phyloP scores from a whole-genome alignment of 2,113 vertebrate species.

The Pterocles orientalis region DNA sequence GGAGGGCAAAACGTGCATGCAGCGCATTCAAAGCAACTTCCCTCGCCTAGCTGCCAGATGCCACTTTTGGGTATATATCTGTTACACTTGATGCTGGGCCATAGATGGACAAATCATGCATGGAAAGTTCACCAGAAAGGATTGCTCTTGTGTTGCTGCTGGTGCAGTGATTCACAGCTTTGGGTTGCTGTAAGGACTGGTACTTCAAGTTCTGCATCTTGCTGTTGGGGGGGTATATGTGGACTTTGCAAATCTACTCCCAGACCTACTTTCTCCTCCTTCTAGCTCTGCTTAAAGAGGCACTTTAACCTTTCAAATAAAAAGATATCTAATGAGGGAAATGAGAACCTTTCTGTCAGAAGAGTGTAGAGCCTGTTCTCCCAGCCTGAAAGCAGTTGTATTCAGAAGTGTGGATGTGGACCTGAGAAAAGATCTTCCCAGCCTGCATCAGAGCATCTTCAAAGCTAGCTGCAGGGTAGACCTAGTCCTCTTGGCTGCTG shows the following conservation, averaged over 20 bases:
- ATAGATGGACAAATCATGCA: not conserved
- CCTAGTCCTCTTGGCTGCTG: not conserved
- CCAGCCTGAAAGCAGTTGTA: not conserved
- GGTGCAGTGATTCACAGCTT: not conserved
- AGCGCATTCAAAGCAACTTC: not conserved
- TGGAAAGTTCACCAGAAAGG: not conserved
- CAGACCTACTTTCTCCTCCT: not conserved
- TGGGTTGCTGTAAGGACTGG: not conserved
- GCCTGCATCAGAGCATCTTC: not conserved
- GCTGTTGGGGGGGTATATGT: not conserved
- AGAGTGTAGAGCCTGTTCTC: not conserved
- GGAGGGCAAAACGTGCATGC: not conserved
- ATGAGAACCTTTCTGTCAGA: not conserved
- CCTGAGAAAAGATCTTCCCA: not conserved
- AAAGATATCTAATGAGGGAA: not conserved
- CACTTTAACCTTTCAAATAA: not conserved
- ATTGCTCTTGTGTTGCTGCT: not conserved
- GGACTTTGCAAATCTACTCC: not conserved
- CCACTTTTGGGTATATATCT: not conserved
- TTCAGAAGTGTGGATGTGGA: not conserved
- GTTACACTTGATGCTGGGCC: not conserved
- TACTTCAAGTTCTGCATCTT: not conserved
- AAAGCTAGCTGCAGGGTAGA: not conserved
- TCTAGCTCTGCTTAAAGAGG: not conserved
- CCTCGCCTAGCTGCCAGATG: not conserved